Conservation (phyloP, 2,113 vertebrate species). For the Oreochromis tanganicae region DNA sequence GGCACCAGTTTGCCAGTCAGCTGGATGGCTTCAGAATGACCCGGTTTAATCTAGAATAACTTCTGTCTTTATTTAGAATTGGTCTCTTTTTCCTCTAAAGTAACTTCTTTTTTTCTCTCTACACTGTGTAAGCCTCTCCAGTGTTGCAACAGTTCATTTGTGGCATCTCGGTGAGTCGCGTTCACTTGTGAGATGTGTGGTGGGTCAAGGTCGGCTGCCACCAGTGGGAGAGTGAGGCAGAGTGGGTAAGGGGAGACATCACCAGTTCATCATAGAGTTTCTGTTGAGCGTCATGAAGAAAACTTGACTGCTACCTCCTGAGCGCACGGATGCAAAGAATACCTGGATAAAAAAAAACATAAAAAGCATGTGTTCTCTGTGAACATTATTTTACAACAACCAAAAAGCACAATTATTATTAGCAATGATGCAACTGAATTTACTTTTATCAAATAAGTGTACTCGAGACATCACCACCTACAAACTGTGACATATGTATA, state of each 20-base stretch:
- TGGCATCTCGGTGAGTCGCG: neutral
- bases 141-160: slow-evolving; percentile 8
- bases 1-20: slow-evolving; percentile 49
- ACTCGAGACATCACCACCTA: neutral
- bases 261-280: slow-evolving; percentile 99
- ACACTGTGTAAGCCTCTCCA: slow-evolving; percentile 7
- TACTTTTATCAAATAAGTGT: neutral
- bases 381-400: neutral
- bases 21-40: slow-evolving; percentile 46
- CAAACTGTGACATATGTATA: neutral
- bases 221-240: slow-evolving; percentile 31
- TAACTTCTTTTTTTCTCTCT: neutral
- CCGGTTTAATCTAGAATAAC: neutral
- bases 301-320: slow-evolving; percentile 97
- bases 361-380: neutral
- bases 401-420: neutral
- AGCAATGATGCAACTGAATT: neutral
- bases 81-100: neutral
- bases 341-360: slow-evolving; percentile 70
- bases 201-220: neutral
- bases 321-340: slow-evolving; percentile 97
- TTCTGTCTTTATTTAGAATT: neutral
- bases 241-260: slow-evolving; percentile 62
- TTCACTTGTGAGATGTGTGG: slow-evolving; percentile 23
- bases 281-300: slow-evolving; percentile 99